phyloP scores from a whole-genome alignment of 1,140 invertebrate genomes.

The Drosophila takahashii region DNA sequence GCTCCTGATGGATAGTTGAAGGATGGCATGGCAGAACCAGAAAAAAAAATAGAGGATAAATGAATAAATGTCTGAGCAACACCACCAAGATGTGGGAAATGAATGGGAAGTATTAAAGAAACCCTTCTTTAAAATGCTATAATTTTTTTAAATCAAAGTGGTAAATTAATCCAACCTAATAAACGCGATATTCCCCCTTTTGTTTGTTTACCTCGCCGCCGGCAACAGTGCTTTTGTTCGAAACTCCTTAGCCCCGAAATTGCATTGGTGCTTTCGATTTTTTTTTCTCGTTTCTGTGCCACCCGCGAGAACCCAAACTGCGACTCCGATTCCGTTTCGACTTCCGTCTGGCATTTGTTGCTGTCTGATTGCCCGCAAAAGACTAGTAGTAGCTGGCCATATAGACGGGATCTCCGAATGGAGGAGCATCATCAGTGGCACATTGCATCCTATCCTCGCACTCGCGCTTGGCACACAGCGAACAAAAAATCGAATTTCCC shows the following conservation, averaged over 20 bases:
- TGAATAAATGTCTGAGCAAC: constrained; percentile 13
- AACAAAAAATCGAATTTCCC: constrained; percentile 82
- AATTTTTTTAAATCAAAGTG: background rate
- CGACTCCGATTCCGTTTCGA: constrained; percentile 5
- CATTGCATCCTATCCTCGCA: constrained; percentile 22
- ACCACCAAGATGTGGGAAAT: background rate
- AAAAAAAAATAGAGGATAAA: constrained; percentile 1
- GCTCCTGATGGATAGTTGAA: constrained; percentile 43
- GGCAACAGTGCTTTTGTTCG: constrained; percentile 57
- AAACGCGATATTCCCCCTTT: background rate
- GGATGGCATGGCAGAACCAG: background rate
- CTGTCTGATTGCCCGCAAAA: constrained; percentile 79
- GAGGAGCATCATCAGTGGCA: constrained; percentile 22
- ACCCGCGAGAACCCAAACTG: background rate
- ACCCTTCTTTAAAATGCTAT: background rate
- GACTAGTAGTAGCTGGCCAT: constrained; percentile 33
- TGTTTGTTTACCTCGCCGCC: constrained; percentile 40
- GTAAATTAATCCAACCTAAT: background rate
- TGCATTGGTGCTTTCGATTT: constrained; percentile 39
- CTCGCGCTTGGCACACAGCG: constrained; percentile 8
- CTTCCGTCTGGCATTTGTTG: constrained; percentile 66
- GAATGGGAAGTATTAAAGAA: background rate
- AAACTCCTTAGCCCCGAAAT: constrained; percentile 54
- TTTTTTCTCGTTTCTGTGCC: background rate
- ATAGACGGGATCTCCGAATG: constrained; percentile 4